Percentiles rank a stretch among this genome's conserved stretches.
Conservation (phyloP, 1,140 invertebrate species). For the Choristoneura fumiferana region DNA sequence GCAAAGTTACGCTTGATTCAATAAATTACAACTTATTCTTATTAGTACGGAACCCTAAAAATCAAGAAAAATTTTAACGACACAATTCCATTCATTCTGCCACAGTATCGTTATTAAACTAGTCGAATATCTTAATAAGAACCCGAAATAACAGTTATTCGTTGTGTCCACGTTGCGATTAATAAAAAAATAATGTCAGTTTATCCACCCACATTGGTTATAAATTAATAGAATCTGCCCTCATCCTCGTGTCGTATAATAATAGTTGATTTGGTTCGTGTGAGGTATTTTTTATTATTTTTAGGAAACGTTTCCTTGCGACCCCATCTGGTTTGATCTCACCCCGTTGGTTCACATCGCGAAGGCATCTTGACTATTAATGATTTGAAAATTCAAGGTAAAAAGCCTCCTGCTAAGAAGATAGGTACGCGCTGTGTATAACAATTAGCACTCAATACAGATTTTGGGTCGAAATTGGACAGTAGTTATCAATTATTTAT, state of each 20-base stretch:
- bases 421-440: no score
- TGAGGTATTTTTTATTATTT: conserved; percentile 73
- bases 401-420: background rate
- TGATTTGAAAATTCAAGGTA: background rate
- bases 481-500: no score
- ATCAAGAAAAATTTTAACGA: no score
- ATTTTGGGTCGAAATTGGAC: no score
- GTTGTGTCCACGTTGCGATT: conserved; percentile 45
- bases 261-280: conserved; percentile 70
- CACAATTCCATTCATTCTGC: no score
- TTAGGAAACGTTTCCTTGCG: conserved; percentile 54
- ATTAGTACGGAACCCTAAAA: no score
- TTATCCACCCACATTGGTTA: conserved; percentile 75
- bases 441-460: no score
- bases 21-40: no score
- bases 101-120: conserved; percentile 14
- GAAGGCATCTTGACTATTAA: conserved; percentile 1
- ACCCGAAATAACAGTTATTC: conserved; percentile 62
- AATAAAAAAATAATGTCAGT: conserved; percentile 69
- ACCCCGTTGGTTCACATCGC: conserved; percentile 1
- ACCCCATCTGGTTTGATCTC: conserved; percentile 34
- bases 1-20: no score
- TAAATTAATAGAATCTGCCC: conserved; percentile 77
- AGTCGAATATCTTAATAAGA: conserved; percentile 48
- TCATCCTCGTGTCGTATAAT: conserved; percentile 68